These are phyloP conservation scores for Anguilla japonica DNA, from an alignment of 2,113 vertebrate genomes.

Conservation along the genomic window DNA sequence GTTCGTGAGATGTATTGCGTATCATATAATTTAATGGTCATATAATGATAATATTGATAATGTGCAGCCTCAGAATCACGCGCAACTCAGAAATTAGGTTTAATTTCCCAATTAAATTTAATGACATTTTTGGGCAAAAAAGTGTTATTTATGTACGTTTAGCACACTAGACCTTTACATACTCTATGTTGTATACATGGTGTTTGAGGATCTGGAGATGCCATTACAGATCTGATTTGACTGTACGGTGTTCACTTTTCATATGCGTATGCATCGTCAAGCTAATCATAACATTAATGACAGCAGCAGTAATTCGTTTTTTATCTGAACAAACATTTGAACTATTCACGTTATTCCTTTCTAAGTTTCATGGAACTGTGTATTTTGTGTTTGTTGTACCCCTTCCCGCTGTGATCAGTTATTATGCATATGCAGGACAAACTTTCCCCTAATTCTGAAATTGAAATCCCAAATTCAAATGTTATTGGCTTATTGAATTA, in stretches of 20 bases:
- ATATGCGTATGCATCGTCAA: neutral
- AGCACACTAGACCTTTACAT: too few relatives aligned
- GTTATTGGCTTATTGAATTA: neutral
- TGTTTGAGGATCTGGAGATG: neutral
- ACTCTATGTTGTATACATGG: too few relatives aligned
- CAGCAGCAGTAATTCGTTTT: neutral
- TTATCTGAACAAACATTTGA: neutral
- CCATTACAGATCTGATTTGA: neutral
- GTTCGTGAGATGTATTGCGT: neutral
- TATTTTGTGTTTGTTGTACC: neutral
- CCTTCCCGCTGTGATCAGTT: neutral
- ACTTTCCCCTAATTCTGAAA: neutral
- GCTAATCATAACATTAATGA: neutral
- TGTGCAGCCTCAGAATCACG: neutral
- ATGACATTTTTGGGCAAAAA: neutral
- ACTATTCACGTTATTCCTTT: neutral
- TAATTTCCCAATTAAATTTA: neutral
- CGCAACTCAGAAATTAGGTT: neutral
- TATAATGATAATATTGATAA: neutral
- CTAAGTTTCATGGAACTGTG: neutral
- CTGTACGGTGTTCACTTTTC: neutral
- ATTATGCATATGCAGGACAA: neutral
- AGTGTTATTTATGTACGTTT: neutral
- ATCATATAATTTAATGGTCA: neutral
- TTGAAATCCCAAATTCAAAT: neutral